A percentile compares a stretch with the other conserved stretches of the same genome.
phyloP scores from a whole-genome alignment of 1,140 invertebrate species.

The Helicoverpa zea region DNA sequence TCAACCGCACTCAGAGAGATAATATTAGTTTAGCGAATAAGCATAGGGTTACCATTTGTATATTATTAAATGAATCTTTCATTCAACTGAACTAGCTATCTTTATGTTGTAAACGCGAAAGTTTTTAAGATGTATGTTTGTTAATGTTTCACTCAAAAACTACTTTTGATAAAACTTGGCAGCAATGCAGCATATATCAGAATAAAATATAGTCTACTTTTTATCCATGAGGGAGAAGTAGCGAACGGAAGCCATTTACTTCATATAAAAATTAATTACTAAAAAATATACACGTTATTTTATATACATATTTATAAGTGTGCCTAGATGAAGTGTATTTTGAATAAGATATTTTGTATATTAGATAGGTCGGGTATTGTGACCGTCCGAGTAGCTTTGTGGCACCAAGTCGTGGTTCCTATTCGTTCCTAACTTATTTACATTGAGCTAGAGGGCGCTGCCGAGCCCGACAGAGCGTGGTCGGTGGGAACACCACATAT shows the following conservation, averaged over 20 bases:
- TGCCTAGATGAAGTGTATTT: not conserved
- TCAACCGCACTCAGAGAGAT: not conserved
- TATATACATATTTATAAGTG: not conserved
- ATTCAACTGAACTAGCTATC: no score
- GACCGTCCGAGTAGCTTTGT: not conserved
- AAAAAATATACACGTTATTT: not conserved
- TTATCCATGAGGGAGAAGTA: no score
- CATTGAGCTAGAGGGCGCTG: not conserved
- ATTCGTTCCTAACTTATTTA: constrained; percentile 26
- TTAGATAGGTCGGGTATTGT: constrained; percentile 7
- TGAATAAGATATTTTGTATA: constrained; percentile 3
- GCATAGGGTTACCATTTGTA: no score
- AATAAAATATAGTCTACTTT: no score
- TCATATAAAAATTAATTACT: not conserved
- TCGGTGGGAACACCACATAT: not conserved
- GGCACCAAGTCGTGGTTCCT: constrained; percentile 4
- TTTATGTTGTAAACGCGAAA: no score
- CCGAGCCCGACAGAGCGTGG: not conserved
- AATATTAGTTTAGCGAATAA: no score
- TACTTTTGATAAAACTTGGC: not conserved
- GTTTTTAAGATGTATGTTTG: not conserved
- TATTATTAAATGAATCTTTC: no score
- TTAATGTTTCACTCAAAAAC: not conserved
- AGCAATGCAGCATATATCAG: no score
- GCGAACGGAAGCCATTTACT: no score